phyloP scores from a whole-genome alignment of 2,888 invertebrate species.

The Helleia helle region DNA sequence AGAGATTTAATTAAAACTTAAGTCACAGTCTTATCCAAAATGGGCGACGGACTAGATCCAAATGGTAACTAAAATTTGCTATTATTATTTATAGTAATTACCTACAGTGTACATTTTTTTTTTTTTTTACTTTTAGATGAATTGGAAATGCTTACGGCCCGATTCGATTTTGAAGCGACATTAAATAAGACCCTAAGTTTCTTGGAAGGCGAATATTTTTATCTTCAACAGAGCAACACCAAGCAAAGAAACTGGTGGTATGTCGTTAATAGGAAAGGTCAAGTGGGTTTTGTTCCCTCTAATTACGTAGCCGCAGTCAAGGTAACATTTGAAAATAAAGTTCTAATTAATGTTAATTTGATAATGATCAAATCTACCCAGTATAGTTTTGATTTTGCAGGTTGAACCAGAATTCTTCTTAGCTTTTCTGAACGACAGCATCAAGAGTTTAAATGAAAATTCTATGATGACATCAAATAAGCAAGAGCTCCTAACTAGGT shows the following conservation, averaged over 20 bases:
- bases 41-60: conserved; percentile 39
- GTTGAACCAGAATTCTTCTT: conserved; percentile 82
- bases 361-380: not conserved
- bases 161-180: conserved; percentile 89
- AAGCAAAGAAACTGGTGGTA: conserved; percentile 93
- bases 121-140: conserved; percentile 65
- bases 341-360: not conserved
- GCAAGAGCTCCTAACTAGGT: conserved; percentile 76
- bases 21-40: conserved; percentile 21
- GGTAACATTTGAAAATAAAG: conserved; percentile 49
- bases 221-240: conserved; percentile 83
- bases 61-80: conserved; percentile 21
- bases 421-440: conserved; percentile 81
- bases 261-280: conserved; percentile 86
- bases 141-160: conserved; percentile 86
- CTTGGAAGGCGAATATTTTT: conserved; percentile 85
- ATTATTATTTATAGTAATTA: no score
- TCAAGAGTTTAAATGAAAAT: conserved; percentile 71
- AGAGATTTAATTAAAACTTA: no score
- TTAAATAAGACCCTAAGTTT: conserved; percentile 88
- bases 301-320: conserved; percentile 88
- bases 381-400: conserved; percentile 36
- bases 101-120: no score
- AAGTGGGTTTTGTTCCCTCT: conserved; percentile 89
- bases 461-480: conserved; percentile 59